Percentiles rank a stretch among this genome's conserved stretches.
These are phyloP conservation scores for Melinopterus prodromus DNA, from an alignment of 2,888 invertebrate genomes.

Conservation along the genomic window DNA sequence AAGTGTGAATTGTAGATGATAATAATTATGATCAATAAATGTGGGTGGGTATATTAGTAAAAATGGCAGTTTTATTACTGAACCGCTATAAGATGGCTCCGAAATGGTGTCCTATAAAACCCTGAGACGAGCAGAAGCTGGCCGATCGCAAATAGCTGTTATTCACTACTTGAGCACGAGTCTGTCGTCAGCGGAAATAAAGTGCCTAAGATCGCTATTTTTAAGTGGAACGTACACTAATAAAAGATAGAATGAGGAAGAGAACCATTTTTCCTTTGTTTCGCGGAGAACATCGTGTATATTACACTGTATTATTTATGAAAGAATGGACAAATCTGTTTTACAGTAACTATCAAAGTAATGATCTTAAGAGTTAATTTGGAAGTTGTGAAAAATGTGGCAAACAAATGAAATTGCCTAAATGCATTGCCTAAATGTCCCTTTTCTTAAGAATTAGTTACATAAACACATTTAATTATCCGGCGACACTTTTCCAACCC, in stretches of 20 bases:
- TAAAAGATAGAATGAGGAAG: neutral
- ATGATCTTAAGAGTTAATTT: no score
- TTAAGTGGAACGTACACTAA: conserved; percentile 37
- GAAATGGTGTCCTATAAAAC: neutral
- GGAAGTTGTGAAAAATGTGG: no score
- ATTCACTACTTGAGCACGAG: conserved; percentile 56
- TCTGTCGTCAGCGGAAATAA: conserved; percentile 55
- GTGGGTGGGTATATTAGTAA: neutral
- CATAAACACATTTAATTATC: no score
- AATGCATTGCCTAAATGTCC: no score
- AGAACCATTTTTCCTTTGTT: neutral
- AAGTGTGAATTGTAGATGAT: no score
- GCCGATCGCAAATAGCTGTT: conserved; percentile 45
- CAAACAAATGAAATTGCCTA: no score
- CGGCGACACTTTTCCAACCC: no score
- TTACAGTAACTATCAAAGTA: no score
- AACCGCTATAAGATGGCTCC: neutral
- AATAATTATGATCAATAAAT: neutral
- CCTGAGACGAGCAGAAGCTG: neutral
- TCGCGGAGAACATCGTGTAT: neutral
- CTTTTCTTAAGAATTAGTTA: no score
- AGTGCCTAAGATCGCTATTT: conserved; percentile 52
- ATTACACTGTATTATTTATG: neutral
- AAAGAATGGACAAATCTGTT: neutral
- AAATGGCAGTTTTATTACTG: neutral